Conservation (phyloP, 2,888 invertebrate species). For the Machimus atricapillus region DNA sequence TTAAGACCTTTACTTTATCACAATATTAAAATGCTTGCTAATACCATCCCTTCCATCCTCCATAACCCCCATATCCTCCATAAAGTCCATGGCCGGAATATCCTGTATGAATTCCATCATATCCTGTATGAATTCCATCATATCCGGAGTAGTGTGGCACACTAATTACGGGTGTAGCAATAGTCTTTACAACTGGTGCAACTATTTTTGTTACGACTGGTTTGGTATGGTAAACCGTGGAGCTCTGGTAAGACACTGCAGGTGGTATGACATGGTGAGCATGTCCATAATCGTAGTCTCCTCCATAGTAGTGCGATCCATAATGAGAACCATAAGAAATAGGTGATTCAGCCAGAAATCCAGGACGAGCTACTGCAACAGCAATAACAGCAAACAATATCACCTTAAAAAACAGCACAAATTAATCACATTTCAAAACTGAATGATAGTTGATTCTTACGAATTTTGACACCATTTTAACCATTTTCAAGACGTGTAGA, state of each 20-base stretch:
- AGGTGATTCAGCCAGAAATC: neutral
- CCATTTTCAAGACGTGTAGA: neutral
- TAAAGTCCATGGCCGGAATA: neutral
- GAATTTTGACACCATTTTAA: conserved; percentile 48
- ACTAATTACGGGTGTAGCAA: neutral
- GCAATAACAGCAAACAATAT: conserved; percentile 52
- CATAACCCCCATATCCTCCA: conserved; percentile 11
- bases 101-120: neutral
- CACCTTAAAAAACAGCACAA: conserved; percentile 47
- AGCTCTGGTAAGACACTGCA: conserved; percentile 64
- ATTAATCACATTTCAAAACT: neutral
- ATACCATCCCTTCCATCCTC: conserved; percentile 9
- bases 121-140: neutral
- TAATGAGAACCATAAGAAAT: conserved; percentile 16
- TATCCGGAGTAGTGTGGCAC: neutral
- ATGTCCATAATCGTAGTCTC: conserved; percentile 1
- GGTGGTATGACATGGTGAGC: conserved; percentile 46
- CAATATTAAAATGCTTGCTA: neutral
- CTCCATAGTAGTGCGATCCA: neutral
- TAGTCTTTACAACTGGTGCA: neutral
- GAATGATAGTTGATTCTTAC: conserved; percentile 44
- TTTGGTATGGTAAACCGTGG: conserved; percentile 55
- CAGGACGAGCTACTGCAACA: conserved; percentile 49
- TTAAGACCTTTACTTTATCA: neutral
- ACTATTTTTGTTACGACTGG: neutral